Conservation (phyloP, 2,888 invertebrate genomes). For the Erebia ligea region DNA sequence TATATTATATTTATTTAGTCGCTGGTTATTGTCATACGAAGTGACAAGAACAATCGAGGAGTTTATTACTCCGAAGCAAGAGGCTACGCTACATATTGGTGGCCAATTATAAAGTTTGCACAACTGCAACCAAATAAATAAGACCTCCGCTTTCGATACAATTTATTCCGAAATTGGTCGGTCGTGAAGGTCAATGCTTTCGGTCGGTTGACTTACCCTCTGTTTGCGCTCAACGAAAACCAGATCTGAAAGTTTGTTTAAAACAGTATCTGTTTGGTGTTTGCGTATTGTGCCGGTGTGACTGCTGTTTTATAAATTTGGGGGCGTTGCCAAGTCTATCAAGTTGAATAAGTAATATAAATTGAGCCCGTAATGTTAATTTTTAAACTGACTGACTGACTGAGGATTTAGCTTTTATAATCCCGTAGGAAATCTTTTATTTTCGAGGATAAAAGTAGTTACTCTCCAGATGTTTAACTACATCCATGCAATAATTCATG, state of each 20-base stretch:
- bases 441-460: no score
- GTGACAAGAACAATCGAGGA: constrained; percentile 56
- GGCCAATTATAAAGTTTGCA: constrained; percentile 79
- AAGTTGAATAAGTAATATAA: no score
- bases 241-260: constrained; percentile 71
- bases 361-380: no score
- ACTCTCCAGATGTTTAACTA: no score
- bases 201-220: constrained; percentile 48
- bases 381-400: no score
- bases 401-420: no score
- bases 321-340: constrained; percentile 16
- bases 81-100: constrained; percentile 67
- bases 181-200: constrained; percentile 22
- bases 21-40: constrained; percentile 48
- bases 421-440: no score
- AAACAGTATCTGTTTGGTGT: constrained; percentile 60
- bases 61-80: constrained; percentile 70
- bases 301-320: constrained; percentile 52
- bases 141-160: constrained; percentile 45
- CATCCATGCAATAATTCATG: no score
- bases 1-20: no score
- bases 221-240: constrained; percentile 69
- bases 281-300: constrained; percentile 54
- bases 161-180: constrained; percentile 8
- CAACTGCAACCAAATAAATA: constrained; percentile 50